Conservation (phyloP, 2,888 invertebrate genomes). For the Hirtodrosophila confusa region DNA sequence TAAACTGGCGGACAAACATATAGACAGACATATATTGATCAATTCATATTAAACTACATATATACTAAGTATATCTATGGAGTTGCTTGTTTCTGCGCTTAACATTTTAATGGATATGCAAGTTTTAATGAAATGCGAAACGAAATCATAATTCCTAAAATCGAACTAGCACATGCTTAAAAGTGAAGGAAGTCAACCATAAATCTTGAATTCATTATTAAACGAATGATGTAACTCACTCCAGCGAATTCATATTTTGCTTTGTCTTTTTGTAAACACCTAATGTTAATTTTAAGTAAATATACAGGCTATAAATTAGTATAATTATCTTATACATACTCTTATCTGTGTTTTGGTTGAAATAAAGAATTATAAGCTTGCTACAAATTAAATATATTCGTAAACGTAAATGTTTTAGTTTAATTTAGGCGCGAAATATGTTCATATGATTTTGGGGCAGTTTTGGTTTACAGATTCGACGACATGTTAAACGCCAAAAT, state of each 20-base stretch:
- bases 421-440: slow-evolving; percentile 77
- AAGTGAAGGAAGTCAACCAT: too few species aligned
- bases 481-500: slow-evolving; percentile 91
- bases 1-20: too few species aligned
- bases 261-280: slow-evolving; percentile 3
- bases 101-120: too few species aligned
- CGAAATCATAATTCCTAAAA: too few species aligned
- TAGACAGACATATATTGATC: too few species aligned
- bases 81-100: too few species aligned
- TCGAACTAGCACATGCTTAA: too few species aligned
- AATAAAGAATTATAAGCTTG: slow-evolving; percentile 6
- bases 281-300: slow-evolving; percentile 21
- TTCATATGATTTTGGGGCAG: slow-evolving; percentile 76
- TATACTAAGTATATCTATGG: too few species aligned
- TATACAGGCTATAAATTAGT: slow-evolving; percentile 34
- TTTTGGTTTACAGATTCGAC: slow-evolving; percentile 81
- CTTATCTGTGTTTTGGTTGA: slow-evolving; percentile 10
- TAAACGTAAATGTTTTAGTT: neutral
- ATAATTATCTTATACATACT: slow-evolving; percentile 4
- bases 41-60: too few species aligned
- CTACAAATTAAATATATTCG: slow-evolving; percentile 19
- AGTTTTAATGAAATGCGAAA: too few species aligned
- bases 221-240: neutral
- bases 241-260: neutral
- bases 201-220: neutral